Evolutionary conservation across 2,113 vertebrate genomes (phyloP).

Genomic region (Gallinago paraguaiae): DNA sequence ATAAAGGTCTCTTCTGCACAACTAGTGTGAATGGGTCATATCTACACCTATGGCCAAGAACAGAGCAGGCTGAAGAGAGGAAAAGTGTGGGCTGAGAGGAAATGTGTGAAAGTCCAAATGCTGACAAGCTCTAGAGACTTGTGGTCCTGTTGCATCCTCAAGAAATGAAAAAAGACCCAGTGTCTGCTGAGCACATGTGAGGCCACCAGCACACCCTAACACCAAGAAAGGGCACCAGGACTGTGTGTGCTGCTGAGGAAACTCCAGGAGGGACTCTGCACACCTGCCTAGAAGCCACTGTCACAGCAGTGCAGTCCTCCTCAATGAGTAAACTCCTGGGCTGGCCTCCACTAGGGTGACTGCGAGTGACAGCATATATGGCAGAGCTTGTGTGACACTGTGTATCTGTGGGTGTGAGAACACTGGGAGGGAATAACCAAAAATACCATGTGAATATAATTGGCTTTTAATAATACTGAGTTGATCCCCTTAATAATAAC

Average conservation of each 20-base stretch:
- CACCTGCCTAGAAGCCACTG: background rate
- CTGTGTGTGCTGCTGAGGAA: background rate
- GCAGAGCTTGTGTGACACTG: background rate
- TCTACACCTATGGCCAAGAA: fast-evolving
- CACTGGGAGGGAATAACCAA: background rate
- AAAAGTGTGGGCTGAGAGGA: background rate
- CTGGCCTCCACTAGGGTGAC: fast-evolving
- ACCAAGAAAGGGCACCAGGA: fast-evolving
- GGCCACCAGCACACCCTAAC: no score
- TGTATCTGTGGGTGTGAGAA: background rate
- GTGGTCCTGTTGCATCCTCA: background rate
- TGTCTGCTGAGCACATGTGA: fast-evolving
- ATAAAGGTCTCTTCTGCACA: background rate
- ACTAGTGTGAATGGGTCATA: background rate
- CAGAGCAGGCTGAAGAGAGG: background rate
- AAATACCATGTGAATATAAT: fast-evolving
- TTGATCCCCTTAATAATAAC: background rate
- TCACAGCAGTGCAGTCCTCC: background rate
- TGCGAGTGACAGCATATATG: fast-evolving
- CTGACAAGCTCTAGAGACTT: background rate
- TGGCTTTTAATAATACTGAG: background rate
- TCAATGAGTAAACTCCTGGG: fast-evolving
- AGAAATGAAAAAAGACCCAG: background rate
- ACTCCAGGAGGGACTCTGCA: fast-evolving
- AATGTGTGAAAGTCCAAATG: background rate